Percentiles rank a stretch among this genome's conserved stretches.
These are phyloP conservation scores for Falco novaeseelandiae DNA, from an alignment of 2,797 vertebrate species.

Conservation along the genomic window DNA sequence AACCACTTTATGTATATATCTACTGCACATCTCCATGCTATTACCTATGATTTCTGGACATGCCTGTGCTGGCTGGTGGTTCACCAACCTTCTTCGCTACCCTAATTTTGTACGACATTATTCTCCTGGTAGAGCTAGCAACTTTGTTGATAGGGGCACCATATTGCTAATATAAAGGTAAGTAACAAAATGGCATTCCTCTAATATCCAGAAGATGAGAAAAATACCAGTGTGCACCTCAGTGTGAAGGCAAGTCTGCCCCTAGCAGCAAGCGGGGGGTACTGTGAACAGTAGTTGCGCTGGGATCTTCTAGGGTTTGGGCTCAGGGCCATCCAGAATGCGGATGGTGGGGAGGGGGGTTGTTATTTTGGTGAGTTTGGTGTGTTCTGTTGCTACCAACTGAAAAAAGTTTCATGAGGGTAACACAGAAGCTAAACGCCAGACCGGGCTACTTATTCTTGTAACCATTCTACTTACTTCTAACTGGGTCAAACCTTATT, in stretches of 20 bases:
- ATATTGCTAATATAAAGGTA: background rate
- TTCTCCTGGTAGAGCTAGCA: background rate
- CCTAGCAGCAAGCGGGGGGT: background rate
- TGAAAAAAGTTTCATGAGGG: background rate
- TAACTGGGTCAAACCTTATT: background rate
- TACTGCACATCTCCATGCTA: background rate
- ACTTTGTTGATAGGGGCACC: background rate
- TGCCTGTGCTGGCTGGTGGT: background rate
- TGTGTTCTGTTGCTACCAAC: background rate
- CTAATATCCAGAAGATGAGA: background rate
- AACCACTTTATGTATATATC: background rate
- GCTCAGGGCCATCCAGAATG: background rate
- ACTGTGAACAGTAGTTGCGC: background rate
- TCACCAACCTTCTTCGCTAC: background rate
- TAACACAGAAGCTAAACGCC: background rate
- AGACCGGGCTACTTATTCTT: background rate
- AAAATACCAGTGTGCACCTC: background rate
- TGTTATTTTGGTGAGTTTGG: background rate
- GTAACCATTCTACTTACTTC: background rate
- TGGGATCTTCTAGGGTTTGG: background rate
- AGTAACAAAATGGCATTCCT: background rate
- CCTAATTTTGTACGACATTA: background rate
- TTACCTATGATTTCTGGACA: background rate
- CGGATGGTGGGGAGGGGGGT: background rate
- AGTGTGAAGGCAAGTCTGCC: background rate